phyloP scores from a whole-genome alignment of 30 jellyfish, hydroid and myxozoan species.

The Aurelia aurita region DNA sequence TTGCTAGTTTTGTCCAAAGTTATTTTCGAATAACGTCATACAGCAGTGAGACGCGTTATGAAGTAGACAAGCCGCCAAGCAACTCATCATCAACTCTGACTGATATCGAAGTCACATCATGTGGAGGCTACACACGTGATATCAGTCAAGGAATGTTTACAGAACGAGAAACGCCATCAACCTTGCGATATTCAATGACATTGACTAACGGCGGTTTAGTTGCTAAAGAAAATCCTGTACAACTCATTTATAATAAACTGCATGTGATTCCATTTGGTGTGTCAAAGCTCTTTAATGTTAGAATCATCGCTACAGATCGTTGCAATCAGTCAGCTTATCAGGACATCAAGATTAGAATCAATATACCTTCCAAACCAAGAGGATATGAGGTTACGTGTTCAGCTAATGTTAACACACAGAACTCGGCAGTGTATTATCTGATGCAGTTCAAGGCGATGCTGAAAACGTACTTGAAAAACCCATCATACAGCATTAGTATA shows the following conservation, averaged over 20 bases:
- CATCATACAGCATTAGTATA: conserved; percentile 12
- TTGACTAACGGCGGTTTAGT: conserved; percentile 12
- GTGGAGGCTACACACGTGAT: conserved; percentile 64
- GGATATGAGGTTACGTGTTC: conserved; percentile 36
- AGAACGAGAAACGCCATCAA: conserved; percentile 3
- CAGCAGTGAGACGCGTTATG: conserved; percentile 37
- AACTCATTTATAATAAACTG: conserved; percentile 16
- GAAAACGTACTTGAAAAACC: conserved; percentile 12
- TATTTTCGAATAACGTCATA: conserved; percentile 41
- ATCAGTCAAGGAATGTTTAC: conserved; percentile 12
- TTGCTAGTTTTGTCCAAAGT: conserved; percentile 34
- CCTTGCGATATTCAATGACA: conserved; percentile 21
- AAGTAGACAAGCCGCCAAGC: conserved; percentile 40
- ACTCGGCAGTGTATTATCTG: conserved; percentile 43
- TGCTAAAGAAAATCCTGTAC: conserved; percentile 24
- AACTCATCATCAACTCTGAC: conserved; percentile 27
- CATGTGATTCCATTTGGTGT: conserved; percentile 45
- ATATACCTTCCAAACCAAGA: neutral
- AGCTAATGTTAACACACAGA: conserved; percentile 7
- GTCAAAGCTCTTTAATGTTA: neutral
- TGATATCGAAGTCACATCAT: conserved; percentile 47
- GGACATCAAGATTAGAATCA: conserved; percentile 18
- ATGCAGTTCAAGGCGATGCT: conserved; percentile 27
- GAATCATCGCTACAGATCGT: conserved; percentile 49
- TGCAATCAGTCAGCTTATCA: conserved; percentile 55